Evolutionary conservation across 2,113 vertebrate genomes (phyloP).

Genomic region (Gambusia holbrooki): DNA sequence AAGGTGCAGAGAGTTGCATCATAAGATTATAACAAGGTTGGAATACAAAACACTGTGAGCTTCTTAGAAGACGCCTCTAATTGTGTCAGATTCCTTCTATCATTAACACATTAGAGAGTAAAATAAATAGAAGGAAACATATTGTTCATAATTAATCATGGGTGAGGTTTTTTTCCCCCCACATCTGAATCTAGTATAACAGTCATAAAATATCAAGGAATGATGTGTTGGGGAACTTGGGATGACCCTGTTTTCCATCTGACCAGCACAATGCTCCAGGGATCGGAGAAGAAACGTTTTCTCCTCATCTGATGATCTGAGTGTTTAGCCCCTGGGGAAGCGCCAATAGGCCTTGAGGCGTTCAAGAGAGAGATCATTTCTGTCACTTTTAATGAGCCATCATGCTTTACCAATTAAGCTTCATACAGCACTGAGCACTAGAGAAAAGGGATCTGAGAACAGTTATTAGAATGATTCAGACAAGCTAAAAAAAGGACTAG

Average conservation of each 20-base stretch:
- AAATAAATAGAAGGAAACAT: constrained; percentile 1
- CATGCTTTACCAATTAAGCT: constrained; percentile 34
- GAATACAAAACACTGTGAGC: neutral
- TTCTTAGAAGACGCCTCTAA: constrained; percentile 11
- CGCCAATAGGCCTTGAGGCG: constrained; percentile 15
- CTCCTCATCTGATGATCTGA: constrained; percentile 33
- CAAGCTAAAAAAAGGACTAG: constrained; percentile 11
- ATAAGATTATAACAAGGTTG: constrained; percentile 9
- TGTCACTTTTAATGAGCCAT: constrained; percentile 56
- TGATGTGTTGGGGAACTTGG: constrained; percentile 6
- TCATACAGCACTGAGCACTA: neutral
- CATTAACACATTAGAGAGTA: neutral
- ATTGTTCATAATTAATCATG: constrained; percentile 40
- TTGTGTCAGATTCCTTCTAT: neutral
- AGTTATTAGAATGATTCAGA: constrained; percentile 5
- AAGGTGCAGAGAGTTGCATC: neutral
- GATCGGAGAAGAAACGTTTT: constrained; percentile 37
- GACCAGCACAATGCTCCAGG: constrained; percentile 13
- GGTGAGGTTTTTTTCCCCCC: constrained; percentile 27
- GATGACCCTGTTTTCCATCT: constrained; percentile 14
- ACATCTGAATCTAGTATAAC: constrained; percentile 57
- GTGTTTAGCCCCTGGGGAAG: constrained; percentile 44
- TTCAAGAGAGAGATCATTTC: constrained; percentile 36
- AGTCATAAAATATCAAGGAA: constrained; percentile 32
- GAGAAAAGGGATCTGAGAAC: constrained; percentile 1